Percentiles rank a stretch among this genome's conserved stretches.
These are phyloP conservation scores for Lysandra coridon DNA, from an alignment of 2,888 invertebrate species.

Conservation along the genomic window DNA sequence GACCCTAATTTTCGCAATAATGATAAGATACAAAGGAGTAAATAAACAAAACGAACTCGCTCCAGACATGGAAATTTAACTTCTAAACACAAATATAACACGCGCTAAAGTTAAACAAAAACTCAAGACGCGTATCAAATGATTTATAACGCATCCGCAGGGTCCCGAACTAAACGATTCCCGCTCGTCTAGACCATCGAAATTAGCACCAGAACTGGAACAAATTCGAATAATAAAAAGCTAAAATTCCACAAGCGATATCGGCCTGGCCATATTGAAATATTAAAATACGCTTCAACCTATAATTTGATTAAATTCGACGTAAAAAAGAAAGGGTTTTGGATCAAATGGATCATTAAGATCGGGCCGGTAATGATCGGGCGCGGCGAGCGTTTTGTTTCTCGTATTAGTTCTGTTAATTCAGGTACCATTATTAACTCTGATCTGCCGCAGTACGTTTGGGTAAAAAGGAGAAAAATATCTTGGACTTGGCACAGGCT, in stretches of 20 bases:
- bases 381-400: conserved; percentile 66
- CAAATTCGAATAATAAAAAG: conserved; percentile 73
- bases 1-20: background rate
- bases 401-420: conserved; percentile 60
- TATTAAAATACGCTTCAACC: conserved; percentile 77
- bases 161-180: conserved; percentile 53
- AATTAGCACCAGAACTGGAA: conserved; percentile 67
- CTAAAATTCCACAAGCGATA: conserved; percentile 75
- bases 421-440: conserved; percentile 57
- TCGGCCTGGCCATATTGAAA: conserved; percentile 74
- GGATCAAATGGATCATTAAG: conserved; percentile 75
- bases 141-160: conserved; percentile 34
- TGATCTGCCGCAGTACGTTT: conserved; percentile 45
- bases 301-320: conserved; percentile 79
- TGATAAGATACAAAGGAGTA: background rate
- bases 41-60: background rate
- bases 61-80: conserved; percentile 17
- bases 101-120: conserved; percentile 32
- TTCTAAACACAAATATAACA: conserved; percentile 10
- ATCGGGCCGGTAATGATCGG: conserved; percentile 76
- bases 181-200: conserved; percentile 67
- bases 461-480: conserved; percentile 46
- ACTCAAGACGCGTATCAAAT: conserved; percentile 23
- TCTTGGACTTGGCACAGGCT: conserved; percentile 46
- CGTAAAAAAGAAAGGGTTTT: conserved; percentile 70